phyloP scores from a whole-genome alignment of 1,140 invertebrate genomes.

The Calliphora vicina region DNA sequence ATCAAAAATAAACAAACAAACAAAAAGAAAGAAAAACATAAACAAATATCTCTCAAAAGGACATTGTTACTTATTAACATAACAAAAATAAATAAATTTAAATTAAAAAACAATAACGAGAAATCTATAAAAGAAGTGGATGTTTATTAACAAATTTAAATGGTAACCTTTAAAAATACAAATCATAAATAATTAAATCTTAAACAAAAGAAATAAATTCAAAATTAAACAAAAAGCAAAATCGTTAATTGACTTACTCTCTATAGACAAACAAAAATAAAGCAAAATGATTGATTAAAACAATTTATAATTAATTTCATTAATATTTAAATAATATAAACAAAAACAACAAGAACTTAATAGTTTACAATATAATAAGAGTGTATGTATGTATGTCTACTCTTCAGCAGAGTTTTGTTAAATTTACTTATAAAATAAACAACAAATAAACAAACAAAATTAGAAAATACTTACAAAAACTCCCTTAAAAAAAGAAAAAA shows the following conservation, averaged over 20 bases:
- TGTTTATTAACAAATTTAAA: conserved; percentile 26
- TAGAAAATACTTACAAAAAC: conserved; percentile 17
- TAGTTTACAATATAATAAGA: conserved; percentile 18
- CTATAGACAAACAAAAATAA: neutral
- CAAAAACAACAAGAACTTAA: conserved; percentile 4
- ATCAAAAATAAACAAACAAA: conserved; percentile 48
- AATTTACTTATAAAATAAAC: conserved; percentile 36
- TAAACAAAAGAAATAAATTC: neutral
- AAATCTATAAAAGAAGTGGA: neutral
- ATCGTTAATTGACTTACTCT: conserved; percentile 4
- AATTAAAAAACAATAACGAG: neutral
- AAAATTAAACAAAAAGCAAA: conserved; percentile 5
- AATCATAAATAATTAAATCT: conserved; percentile 10
- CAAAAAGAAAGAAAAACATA: conserved; percentile 2
- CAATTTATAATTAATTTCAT: conserved; percentile 6
- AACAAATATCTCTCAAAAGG: conserved; percentile 48
- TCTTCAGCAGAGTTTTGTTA: conserved; percentile 39
- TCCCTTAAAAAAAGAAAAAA: conserved; percentile 23
- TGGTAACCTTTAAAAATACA: neutral
- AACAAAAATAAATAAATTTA: conserved; percentile 33
- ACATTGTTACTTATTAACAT: conserved; percentile 57
- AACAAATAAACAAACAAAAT: conserved; percentile 5
- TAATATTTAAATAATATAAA: conserved; percentile 4
- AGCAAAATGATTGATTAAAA: neutral
- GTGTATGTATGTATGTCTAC: conserved; percentile 24